Conservation (phyloP, 2,888 invertebrate species). For the Macrosiphum euphorbiae region DNA sequence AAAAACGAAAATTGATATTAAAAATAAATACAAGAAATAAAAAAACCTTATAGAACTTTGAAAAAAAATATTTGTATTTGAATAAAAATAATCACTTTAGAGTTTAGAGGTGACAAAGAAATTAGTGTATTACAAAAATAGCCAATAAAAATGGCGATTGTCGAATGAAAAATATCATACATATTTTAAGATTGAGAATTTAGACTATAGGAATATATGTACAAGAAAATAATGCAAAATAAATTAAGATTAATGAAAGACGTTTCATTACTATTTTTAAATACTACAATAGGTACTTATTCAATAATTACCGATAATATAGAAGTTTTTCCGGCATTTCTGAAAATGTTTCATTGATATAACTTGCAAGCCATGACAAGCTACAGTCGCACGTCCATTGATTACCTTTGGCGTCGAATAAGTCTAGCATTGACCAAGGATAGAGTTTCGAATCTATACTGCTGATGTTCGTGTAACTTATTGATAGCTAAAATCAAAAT, state of each 20-base stretch:
- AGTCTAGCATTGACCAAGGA: slow-evolving; percentile 67
- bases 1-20: neutral
- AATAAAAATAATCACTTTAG: neutral
- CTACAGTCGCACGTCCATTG: slow-evolving; percentile 77
- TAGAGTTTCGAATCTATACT: slow-evolving; percentile 54
- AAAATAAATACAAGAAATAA: neutral
- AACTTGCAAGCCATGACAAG: slow-evolving; percentile 73
- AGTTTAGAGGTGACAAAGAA: neutral
- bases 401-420: slow-evolving; percentile 75
- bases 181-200: neutral
- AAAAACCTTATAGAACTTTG: neutral
- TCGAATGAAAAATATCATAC: neutral
- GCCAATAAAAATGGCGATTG: neutral
- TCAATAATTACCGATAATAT: slow-evolving; percentile 43
- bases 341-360: slow-evolving; percentile 47
- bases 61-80: neutral
- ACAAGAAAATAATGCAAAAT: neutral
- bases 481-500: slow-evolving; percentile 41
- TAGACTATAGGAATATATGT: neutral
- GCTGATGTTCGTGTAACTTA: slow-evolving; percentile 58
- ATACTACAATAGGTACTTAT: neutral
- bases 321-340: slow-evolving; percentile 39
- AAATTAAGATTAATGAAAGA: neutral
- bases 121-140: neutral
- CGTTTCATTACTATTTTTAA: neutral